Base-by-base conservation (phyloP, 2,113 vertebrate genomes). In the Petroica traversi region DNA sequence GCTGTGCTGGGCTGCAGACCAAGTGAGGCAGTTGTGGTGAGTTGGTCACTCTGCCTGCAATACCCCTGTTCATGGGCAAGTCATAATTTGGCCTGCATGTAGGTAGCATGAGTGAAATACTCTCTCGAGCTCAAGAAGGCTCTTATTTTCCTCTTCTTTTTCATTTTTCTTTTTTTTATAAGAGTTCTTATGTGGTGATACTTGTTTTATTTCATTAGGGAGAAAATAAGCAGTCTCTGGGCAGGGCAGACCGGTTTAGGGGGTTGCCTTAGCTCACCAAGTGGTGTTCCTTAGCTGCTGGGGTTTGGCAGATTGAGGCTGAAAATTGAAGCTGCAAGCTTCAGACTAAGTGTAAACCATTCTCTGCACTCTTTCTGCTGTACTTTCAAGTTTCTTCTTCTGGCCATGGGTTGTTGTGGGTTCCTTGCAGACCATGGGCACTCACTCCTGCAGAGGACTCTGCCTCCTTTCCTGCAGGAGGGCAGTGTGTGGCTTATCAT, bases 11-110 rank as follows among this genome's bases (percentile, higher is more conserved):
- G 54, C 62, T 88, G 43, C 66, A 24, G 51, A 73, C 19, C 51
- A 6, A 15, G 20, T 8, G 2, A 14, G 24, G 15, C 41, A 11
- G 40, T 19, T 63, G 55, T 10, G 5, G 16, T 33, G 36, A 55
- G n/a, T 40, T 0, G 0, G 25, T 40, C 49, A 2, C 45, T 40
- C 71, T 51, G 36, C 4, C 0, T 49, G 29, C 1, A 1, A 20
- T 28, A 33, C 43, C 29, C 18, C 29, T 62, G 36, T 29, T 90
- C 23, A 8, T 0, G 2, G 58, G 51, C 58, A 55, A 33, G 38
- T 54, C 4, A 0, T 4, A 33, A 49, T 72, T 64, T 38, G 31
- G 16, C 36, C 40, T 82, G 19, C 0, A 0, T 26, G 22, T 61
- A 41, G 29, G 29, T 41, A 88, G 48, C 36, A 25, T 1, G 9